Evolutionary conservation across 2,888 invertebrate genomes (phyloP).

Genomic region (Synergus umbraculus): DNA sequence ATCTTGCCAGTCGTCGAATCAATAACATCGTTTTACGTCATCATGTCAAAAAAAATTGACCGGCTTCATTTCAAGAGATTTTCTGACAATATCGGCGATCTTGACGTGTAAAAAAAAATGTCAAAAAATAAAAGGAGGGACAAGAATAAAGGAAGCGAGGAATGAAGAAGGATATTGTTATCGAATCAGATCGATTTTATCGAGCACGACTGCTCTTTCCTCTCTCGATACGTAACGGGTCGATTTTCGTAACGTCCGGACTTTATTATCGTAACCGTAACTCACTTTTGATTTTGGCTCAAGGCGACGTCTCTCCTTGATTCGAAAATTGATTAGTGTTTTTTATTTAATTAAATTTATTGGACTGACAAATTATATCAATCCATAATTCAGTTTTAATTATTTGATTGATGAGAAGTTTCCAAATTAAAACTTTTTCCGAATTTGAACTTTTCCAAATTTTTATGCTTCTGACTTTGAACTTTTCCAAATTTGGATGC

Average conservation of each 20-base stretch:
- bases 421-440: too few species aligned
- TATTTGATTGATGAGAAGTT: background rate
- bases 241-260: background rate
- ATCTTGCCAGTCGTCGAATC: background rate
- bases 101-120: background rate
- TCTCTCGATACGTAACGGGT: background rate
- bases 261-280: background rate
- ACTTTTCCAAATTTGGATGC: too few species aligned
- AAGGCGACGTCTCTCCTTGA: background rate
- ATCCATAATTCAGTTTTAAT: background rate
- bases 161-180: background rate
- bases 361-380: background rate
- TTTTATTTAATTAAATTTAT: background rate
- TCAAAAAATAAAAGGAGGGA: background rate
- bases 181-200: background rate
- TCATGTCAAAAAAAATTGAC: background rate
- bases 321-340: background rate
- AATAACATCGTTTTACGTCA: slow-evolving; percentile 8
- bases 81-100: background rate
- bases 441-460: too few species aligned
- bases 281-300: background rate
- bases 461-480: too few species aligned
- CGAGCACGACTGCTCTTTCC: background rate
- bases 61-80: background rate
- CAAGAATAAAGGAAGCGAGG: background rate